A percentile compares a stretch with the other conserved stretches of the same genome.
phyloP scores from a whole-genome alignment of 2,113 vertebrate genomes.

The Myiopsitta monachus region DNA sequence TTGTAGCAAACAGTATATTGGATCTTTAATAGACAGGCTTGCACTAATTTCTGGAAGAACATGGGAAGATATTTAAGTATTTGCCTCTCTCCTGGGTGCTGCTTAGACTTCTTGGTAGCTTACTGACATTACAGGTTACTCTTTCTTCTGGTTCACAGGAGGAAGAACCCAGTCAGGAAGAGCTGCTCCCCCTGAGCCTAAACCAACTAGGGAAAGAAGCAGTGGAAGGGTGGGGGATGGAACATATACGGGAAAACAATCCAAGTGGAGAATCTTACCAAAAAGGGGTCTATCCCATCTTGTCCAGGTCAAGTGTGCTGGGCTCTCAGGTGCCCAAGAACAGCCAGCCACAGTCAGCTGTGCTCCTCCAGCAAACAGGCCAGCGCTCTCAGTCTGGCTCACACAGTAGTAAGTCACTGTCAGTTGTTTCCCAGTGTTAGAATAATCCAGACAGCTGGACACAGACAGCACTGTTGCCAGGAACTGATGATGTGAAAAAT shows the following conservation, averaged over 20 bases:
- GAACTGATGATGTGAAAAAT: neutral
- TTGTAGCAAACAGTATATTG: neutral
- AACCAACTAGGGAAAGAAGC: neutral
- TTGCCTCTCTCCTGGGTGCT: neutral
- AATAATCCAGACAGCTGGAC: neutral
- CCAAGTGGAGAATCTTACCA: neutral
- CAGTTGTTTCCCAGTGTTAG: neutral
- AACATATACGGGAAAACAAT: neutral
- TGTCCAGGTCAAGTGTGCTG: neutral
- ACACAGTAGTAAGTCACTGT: neutral
- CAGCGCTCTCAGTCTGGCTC: neutral
- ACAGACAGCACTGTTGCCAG: neutral
- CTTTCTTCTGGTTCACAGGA: conserved; percentile 41
- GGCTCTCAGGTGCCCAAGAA: neutral
- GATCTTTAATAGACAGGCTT: neutral
- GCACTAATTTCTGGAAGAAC: neutral
- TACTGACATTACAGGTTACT: neutral
- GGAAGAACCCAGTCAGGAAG: conserved; percentile 35
- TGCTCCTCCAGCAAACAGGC: neutral
- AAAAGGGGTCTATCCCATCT: neutral
- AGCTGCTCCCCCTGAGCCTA: neutral
- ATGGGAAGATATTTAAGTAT: neutral
- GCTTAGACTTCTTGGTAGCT: neutral
- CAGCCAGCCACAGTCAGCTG: neutral
- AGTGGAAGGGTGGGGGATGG: neutral